Conservation (phyloP, 2,797 vertebrate species). For the Falco berigora region DNA sequence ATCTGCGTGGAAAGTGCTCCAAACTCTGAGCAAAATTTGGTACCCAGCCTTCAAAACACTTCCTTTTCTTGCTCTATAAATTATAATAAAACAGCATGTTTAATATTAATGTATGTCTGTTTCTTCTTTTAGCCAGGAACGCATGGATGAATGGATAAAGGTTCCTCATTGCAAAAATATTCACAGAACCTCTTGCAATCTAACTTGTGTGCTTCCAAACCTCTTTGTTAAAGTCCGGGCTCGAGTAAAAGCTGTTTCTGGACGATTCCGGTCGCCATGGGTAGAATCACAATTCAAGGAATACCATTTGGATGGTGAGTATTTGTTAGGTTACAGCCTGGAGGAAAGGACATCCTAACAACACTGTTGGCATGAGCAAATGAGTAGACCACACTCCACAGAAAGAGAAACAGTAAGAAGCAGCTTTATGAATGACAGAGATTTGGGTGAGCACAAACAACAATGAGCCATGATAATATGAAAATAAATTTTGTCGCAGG, state of each 20-base stretch:
- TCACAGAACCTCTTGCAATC: constrained; percentile 32
- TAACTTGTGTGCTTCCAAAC: constrained; percentile 64
- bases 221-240: constrained; percentile 41
- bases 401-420: neutral
- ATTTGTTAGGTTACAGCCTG: neutral
- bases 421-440: neutral
- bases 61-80: neutral
- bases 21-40: neutral
- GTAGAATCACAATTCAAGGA: constrained; percentile 39
- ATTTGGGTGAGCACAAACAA: neutral
- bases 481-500: neutral
- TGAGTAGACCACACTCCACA: neutral
- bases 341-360: neutral
- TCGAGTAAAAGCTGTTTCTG: constrained; percentile 31
- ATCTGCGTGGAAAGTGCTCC: neutral
- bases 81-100: neutral
- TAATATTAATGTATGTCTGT: neutral
- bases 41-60: neutral
- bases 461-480: rapidly evolving
- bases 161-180: constrained; percentile 45
- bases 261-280: neutral
- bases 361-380: neutral
- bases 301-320: constrained; percentile 65
- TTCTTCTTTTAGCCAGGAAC: constrained; percentile 15
- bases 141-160: constrained; percentile 16